Evolutionary conservation across 2,888 invertebrate genomes (phyloP).

Genomic region (Synergus umbraculus): DNA sequence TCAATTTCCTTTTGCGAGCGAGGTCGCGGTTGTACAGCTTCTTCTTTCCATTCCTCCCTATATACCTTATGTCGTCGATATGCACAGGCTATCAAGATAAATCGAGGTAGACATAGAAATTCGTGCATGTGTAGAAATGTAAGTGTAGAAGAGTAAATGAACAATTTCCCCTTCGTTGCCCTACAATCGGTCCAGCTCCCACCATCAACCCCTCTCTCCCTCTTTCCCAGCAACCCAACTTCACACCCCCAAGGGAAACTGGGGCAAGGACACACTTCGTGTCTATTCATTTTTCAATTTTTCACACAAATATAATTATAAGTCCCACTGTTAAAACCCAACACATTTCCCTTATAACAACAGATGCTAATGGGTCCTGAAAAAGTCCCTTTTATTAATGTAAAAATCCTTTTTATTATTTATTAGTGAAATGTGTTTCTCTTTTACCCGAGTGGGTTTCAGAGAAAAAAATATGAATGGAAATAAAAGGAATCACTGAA

Average conservation of each 20-base stretch:
- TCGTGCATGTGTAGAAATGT: not conserved
- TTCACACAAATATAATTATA: constrained; percentile 47
- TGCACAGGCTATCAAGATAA: constrained; percentile 15
- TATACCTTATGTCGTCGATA: not conserved
- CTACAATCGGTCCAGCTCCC: constrained; percentile 51
- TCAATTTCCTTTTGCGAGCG: not conserved
- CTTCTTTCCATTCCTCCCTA: not conserved
- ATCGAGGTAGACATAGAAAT: constrained; percentile 9
- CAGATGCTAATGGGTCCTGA: not conserved
- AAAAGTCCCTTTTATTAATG: no score
- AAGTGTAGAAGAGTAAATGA: constrained; percentile 25
- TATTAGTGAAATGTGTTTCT: no score
- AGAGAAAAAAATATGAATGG: no score
- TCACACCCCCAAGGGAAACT: constrained; percentile 59
- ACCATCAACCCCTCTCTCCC: constrained; percentile 49
- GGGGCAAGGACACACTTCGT: constrained; percentile 68
- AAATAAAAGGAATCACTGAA: no score
- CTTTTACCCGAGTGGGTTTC: no score
- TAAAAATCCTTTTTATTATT: no score
- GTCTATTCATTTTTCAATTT: constrained; percentile 45
- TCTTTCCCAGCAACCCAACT: constrained; percentile 40
- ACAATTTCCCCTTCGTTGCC: constrained; percentile 56
- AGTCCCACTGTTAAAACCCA: constrained; percentile 43
- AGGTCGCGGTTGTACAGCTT: constrained; percentile 4
- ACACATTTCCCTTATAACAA: not conserved